These are phyloP conservation scores for Petrocephalus microphthalmus DNA, from an alignment of 2,113 vertebrate genomes.

Conservation along the genomic window DNA sequence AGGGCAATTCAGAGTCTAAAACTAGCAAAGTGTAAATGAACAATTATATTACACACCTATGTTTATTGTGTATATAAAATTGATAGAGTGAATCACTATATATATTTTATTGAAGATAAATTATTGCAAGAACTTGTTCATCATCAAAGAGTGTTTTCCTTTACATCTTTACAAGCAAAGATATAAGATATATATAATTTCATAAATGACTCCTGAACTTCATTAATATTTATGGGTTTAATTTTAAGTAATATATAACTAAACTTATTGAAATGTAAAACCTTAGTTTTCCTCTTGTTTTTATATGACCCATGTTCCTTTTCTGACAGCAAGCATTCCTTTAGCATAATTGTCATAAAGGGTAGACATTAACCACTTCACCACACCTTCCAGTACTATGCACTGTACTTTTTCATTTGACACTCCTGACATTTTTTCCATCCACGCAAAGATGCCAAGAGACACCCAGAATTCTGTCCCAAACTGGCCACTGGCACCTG, in stretches of 20 bases:
- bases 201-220: not conserved
- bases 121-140: not conserved
- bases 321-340: not conserved
- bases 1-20: too few species aligned
- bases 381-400: conserved; percentile 51
- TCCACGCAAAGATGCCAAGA: not conserved
- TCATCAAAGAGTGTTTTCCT: not conserved
- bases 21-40: too few species aligned
- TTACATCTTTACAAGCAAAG: not conserved
- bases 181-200: not conserved
- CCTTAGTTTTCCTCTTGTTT: not conserved
- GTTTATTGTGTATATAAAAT: too few species aligned
- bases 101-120: too few species aligned
- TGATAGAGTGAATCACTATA: too few species aligned
- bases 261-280: not conserved
- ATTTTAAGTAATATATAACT: not conserved
- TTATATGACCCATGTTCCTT: not conserved
- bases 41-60: too few species aligned
- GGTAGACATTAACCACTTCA: not conserved
- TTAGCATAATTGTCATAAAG: not conserved
- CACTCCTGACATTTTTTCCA: not conserved
- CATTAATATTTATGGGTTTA: not conserved
- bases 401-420: not conserved
- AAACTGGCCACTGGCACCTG: not conserved
- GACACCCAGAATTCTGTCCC: not conserved